phyloP scores from a whole-genome alignment of 2,888 invertebrate species.

The Hipparchia semele region DNA sequence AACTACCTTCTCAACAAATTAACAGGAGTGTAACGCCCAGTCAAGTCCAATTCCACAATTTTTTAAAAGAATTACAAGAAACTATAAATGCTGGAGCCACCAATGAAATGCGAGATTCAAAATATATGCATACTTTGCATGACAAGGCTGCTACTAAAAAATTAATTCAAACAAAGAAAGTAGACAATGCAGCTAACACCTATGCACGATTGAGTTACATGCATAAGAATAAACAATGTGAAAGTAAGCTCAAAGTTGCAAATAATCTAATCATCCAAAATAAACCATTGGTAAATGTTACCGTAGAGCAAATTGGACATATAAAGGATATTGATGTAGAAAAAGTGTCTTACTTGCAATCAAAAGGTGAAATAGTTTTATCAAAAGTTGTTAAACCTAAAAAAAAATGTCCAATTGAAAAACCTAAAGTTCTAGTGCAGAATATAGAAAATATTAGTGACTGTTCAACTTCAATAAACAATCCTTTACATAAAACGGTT shows the following conservation, averaged over 20 bases:
- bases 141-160: slow-evolving; percentile 45
- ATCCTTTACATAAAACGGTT: slow-evolving; percentile 25
- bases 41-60: slow-evolving; percentile 45
- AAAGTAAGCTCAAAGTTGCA: slow-evolving; percentile 51
- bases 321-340: slow-evolving; percentile 30
- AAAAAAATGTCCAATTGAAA: slow-evolving; percentile 26
- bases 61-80: slow-evolving; percentile 61
- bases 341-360: slow-evolving; percentile 42
- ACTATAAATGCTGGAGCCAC: slow-evolving; percentile 57
- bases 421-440: slow-evolving; percentile 24
- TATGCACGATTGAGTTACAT: slow-evolving; percentile 73
- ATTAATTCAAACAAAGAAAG: slow-evolving; percentile 55
- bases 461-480: not conserved
- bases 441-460: slow-evolving; percentile 23
- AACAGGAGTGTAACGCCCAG: slow-evolving; percentile 8
- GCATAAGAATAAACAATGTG: slow-evolving; percentile 68
- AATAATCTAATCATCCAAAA: slow-evolving; percentile 33
- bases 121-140: slow-evolving; percentile 2
- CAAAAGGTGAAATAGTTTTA: slow-evolving; percentile 41
- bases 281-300: slow-evolving; percentile 17
- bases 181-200: slow-evolving; percentile 65
- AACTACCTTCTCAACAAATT: slow-evolving; percentile 14
- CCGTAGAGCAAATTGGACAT: slow-evolving; percentile 19
- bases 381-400: slow-evolving; percentile 36
- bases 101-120: slow-evolving; percentile 33